phyloP scores from a whole-genome alignment of 2,797 vertebrate genomes.

The Xyrichtys novacula region DNA sequence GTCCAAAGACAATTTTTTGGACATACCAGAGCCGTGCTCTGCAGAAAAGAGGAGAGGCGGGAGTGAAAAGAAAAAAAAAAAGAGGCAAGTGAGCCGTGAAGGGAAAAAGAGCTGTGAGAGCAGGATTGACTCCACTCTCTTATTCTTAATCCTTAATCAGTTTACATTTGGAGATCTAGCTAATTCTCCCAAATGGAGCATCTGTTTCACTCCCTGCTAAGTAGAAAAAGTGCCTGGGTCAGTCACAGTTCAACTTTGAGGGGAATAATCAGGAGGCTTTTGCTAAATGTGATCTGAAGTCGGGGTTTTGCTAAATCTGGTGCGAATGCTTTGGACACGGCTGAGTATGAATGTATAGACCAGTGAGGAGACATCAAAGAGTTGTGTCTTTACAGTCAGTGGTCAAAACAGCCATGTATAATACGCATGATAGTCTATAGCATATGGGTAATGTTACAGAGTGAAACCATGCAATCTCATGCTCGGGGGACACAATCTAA shows the following conservation, averaged over 20 bases:
- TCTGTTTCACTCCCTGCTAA: conserved; percentile 57
- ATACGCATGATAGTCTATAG: conserved; percentile 4
- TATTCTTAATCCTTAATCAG: conserved; percentile 72
- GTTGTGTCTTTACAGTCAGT: conserved; percentile 1
- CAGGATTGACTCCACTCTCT: conserved; percentile 23
- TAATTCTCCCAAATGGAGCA: conserved; percentile 62
- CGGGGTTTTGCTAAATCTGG: conserved; percentile 24
- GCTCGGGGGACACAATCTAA: conserved; percentile 63
- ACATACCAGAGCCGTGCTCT: not conserved
- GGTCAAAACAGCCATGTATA: conserved; percentile 9
- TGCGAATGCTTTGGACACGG: conserved; percentile 43
- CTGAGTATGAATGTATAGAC: conserved; percentile 9
- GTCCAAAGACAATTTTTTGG: not conserved
- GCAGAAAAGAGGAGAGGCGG: conserved; percentile 1
- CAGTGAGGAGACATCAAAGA: conserved; percentile 14
- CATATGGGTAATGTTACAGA: conserved; percentile 31
- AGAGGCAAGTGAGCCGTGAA: conserved; percentile 4
- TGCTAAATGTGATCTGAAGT: conserved; percentile 33
- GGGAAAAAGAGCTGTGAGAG: conserved; percentile 25
- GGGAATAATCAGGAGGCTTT: conserved; percentile 44
- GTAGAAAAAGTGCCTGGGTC: conserved; percentile 32
- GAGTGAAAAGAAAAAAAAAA: conserved; percentile 24
- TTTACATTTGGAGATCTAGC: conserved; percentile 63
- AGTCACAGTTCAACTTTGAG: conserved; percentile 36
- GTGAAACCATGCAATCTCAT: conserved; percentile 59